phyloP scores from a whole-genome alignment of 2,888 invertebrate species.

The Xestia rhomboidea region DNA sequence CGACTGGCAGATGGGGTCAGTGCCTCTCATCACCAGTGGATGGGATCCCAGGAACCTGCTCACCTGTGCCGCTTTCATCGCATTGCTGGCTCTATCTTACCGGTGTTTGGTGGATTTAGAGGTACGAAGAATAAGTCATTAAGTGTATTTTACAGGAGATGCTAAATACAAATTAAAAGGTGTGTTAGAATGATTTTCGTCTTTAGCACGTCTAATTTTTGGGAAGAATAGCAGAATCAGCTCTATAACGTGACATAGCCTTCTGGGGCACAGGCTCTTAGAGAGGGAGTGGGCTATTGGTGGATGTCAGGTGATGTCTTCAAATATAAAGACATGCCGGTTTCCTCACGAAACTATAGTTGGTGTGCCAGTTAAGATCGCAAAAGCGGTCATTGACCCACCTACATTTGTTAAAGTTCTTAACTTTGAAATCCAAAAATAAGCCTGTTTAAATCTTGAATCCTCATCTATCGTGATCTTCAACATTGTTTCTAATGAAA shows the following conservation, averaged over 20 bases:
- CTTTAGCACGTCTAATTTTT: not conserved
- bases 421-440: too few relatives aligned
- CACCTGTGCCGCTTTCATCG: slow-evolving; percentile 92
- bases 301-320: not conserved
- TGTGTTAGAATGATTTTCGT: not conserved
- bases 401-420: too few relatives aligned
- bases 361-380: too few relatives aligned
- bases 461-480: too few relatives aligned
- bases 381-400: too few relatives aligned
- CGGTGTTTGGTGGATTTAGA: slow-evolving; percentile 92
- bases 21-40: slow-evolving; percentile 93
- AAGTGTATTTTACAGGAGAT: not conserved
- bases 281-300: not conserved
- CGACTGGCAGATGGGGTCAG: slow-evolving; percentile 97
- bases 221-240: not conserved
- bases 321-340: not conserved
- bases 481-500: too few relatives aligned
- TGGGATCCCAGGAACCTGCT: slow-evolving; percentile 94
- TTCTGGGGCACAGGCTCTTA: not conserved
- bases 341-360: not conserved
- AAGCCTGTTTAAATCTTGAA: too few relatives aligned
- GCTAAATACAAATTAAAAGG: not conserved
- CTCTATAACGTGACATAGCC: not conserved
- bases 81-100: slow-evolving; percentile 91
- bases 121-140: slow-evolving; percentile 82